These are phyloP conservation scores for Pangasius mekongensis DNA, from an alignment of 2,797 vertebrate genomes.

Conservation along the genomic window DNA sequence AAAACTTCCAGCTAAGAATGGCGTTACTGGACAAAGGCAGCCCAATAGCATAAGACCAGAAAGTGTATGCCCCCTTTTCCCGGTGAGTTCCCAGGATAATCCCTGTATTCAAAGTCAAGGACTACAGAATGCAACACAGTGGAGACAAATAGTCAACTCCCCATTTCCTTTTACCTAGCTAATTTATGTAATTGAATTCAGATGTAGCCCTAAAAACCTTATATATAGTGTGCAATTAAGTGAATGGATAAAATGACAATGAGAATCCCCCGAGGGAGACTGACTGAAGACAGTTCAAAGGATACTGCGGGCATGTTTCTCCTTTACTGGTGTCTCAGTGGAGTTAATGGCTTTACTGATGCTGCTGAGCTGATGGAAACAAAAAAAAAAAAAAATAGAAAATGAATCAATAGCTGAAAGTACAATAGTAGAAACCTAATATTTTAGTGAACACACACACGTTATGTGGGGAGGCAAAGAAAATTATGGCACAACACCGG, in stretches of 20 bases:
- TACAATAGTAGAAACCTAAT: not conserved
- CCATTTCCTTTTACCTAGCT: not conserved
- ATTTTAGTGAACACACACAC: not conserved
- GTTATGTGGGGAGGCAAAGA: not conserved
- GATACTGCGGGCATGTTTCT: slow-evolving; percentile 98
- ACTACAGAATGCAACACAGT: slow-evolving; percentile 7
- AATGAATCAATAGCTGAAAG: not conserved
- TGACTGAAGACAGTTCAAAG: slow-evolving; percentile 66
- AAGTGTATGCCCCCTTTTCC: slow-evolving; percentile 95
- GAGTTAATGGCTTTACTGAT: slow-evolving; percentile 98
- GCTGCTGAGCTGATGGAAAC: slow-evolving; percentile 83
- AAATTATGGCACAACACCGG: not conserved
- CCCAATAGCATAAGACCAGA: slow-evolving; percentile 95
- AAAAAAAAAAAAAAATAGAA: not conserved
- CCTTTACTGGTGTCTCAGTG: slow-evolving; percentile 91
- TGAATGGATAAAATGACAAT: not conserved
- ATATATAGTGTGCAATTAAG: not conserved
- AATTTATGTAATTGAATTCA: not conserved
- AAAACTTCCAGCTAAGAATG: slow-evolving; percentile 99
- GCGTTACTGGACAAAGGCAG: slow-evolving; percentile 89
- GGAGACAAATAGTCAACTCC: not conserved
- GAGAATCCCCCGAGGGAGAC: not conserved
- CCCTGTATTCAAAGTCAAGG: slow-evolving; percentile 81
- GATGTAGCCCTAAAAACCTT: not conserved
- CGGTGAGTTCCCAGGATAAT: slow-evolving; percentile 96